Evolutionary conservation across 2,113 vertebrate genomes (phyloP), one percentile per base, ranked within the genome.

Genomic region (Otocyon megalotis): DNA sequence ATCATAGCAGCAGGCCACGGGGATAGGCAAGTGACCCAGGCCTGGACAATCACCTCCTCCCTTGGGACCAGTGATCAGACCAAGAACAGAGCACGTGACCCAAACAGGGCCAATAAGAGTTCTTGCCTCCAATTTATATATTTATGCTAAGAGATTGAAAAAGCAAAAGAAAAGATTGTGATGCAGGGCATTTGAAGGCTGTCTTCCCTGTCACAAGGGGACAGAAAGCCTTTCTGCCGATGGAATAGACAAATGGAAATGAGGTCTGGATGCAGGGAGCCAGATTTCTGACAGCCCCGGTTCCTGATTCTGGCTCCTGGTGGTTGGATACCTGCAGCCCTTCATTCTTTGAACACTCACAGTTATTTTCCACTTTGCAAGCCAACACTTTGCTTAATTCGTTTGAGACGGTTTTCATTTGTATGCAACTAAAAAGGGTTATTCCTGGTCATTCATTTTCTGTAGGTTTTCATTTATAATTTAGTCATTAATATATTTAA

Each of bases 381-480:
- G 32, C 81, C 35, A 69, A 77, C 4, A 54, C 65, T 77, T 85
- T 93, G 24, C 71, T 50, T 79, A 90, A 43, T 87, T 50, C 30
- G n/a, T 77, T 50, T 91, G 83, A 94, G 37, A 32, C 65, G 53
- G 54, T n/a, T 79, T 97, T 95, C 20, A 13, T 76, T 85, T 26
- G n/a, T 43, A 88, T 43, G 43, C 32, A 76, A 17, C 53, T 43
- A 67, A 85, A 48, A 90, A 84, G 19, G 84, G 7, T 30, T 82
- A 82, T 79, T 82, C 12, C 43, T 93, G 77, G 53, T 69, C 37
- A 83, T 32, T 90, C 60, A 35, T n/a, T 89, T 77, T 89, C 72
- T 95, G 77, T 32, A 48, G 69, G 71, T 58, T n/a, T 93, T 83
- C 71, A 69, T 88, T 92, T 83, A 90, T 90, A 93, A 94, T 56